Percentiles rank a stretch among this genome's conserved stretches.
phyloP scores from a whole-genome alignment of 2,888 invertebrate species.

The Zygaena filipendulae region DNA sequence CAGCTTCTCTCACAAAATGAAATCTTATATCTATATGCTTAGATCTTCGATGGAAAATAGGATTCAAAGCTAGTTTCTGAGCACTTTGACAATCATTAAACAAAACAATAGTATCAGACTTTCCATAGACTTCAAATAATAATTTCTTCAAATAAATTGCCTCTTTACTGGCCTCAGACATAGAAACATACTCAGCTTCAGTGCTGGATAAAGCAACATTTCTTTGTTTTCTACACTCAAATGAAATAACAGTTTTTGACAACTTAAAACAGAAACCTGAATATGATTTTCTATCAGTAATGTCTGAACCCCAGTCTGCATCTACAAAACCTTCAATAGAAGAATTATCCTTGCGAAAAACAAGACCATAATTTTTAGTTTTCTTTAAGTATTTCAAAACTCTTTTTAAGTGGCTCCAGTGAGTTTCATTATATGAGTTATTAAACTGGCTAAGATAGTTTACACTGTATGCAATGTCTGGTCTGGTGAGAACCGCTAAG shows the following conservation, averaged over 20 bases:
- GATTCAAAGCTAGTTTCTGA: constrained; percentile 10
- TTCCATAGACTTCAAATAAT: constrained; percentile 4
- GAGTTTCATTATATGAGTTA: constrained; percentile 13
- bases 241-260: constrained; percentile 5
- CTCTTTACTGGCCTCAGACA: constrained; percentile 8
- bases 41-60: constrained; percentile 8
- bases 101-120: constrained; percentile 1
- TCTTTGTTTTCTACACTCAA: constrained; percentile 7
- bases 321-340: constrained; percentile 15
- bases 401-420: constrained; percentile 15
- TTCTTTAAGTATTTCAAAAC: constrained; percentile 14
- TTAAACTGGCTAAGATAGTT: constrained; percentile 18
- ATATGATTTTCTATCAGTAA: constrained; percentile 10
- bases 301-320: constrained; percentile 17
- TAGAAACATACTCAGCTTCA: constrained; percentile 9
- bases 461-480: constrained; percentile 15
- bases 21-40: constrained; percentile 12
- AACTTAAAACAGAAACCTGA: constrained; percentile 9
- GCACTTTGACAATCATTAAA: constrained; percentile 13
- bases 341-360: constrained; percentile 11
- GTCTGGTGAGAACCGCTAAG: constrained; percentile 14
- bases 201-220: constrained; percentile 9
- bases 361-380: no score
- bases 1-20: constrained; percentile 12
- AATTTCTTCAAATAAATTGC: constrained; percentile 11